phyloP scores from a whole-genome alignment of 2,888 invertebrate species.

The Tipula lateralis region DNA sequence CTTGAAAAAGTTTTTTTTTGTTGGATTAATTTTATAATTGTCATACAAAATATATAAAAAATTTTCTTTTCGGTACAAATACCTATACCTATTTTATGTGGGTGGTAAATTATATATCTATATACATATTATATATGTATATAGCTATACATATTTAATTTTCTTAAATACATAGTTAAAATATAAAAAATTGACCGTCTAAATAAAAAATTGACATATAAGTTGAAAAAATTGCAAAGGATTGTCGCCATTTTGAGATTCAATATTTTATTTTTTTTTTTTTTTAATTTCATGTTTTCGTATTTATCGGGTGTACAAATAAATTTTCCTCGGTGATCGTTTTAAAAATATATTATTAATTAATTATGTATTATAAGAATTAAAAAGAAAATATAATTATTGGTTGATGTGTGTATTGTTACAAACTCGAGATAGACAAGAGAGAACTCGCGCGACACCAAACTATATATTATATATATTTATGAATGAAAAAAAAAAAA shows the following conservation, averaged over 20 bases:
- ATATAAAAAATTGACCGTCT: slow-evolving; percentile 15
- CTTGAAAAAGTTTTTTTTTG: neutral
- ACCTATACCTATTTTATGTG: neutral
- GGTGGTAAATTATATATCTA: neutral
- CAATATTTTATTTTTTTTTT: slow-evolving; percentile 5
- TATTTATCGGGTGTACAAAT: neutral
- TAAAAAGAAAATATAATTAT: neutral
- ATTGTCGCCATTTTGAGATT: slow-evolving; percentile 31
- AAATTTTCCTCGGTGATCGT: neutral
- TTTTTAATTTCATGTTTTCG: slow-evolving; percentile 20
- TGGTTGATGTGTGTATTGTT: neutral
- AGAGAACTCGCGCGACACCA: neutral
- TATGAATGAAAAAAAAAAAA: neutral
- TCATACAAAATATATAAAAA: neutral
- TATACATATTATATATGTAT: neutral
- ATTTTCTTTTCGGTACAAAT: neutral
- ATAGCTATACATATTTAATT: neutral
- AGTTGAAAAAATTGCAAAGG: slow-evolving; percentile 30
- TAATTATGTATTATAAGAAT: neutral
- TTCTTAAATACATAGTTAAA: neutral
- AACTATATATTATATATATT: neutral
- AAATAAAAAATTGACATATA: slow-evolving; percentile 25
- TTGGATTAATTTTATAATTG: neutral
- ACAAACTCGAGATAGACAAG: neutral
- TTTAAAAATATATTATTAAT: neutral